Evolutionary conservation across 2,888 invertebrate genomes (phyloP).

Genomic region (Ormyrus nitidulus): DNA sequence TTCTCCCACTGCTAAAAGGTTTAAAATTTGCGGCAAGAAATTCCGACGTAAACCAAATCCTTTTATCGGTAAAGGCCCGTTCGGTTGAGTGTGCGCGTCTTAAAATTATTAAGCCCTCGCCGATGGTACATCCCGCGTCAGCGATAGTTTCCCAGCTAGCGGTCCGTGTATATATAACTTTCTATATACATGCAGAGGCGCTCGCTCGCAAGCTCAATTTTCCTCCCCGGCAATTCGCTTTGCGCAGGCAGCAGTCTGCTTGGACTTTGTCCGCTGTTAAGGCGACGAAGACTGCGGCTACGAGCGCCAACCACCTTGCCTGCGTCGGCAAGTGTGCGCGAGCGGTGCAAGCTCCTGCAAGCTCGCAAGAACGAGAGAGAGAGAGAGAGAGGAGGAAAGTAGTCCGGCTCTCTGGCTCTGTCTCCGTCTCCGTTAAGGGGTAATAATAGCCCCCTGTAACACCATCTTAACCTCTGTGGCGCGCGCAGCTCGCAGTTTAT

Average conservation of each 20-base stretch:
- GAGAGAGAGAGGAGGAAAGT: slow-evolving; percentile 9
- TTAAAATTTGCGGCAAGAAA: no score
- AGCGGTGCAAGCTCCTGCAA: slow-evolving; percentile 3
- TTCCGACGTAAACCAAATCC: no score
- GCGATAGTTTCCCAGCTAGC: no score
- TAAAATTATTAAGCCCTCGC: no score
- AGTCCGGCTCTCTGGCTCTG: neutral
- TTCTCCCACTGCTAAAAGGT: no score
- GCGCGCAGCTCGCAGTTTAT: slow-evolving; percentile 32
- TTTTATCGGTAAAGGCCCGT: no score
- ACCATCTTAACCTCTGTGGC: slow-evolving; percentile 43
- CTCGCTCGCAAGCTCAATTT: slow-evolving; percentile 41
- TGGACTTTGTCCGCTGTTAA: slow-evolving; percentile 52
- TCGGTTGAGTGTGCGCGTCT: no score
- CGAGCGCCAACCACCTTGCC: neutral
- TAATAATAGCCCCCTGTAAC: slow-evolving; percentile 53
- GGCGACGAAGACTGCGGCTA: slow-evolving; percentile 24
- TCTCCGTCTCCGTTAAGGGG: slow-evolving; percentile 22
- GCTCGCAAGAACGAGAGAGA: neutral
- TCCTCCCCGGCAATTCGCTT: slow-evolving; percentile 44
- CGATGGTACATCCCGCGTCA: no score
- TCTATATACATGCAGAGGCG: neutral
- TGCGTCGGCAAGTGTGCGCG: slow-evolving; percentile 1
- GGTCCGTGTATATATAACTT: no score
- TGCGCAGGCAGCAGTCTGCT: slow-evolving; percentile 38